Evolutionary conservation across 2,888 invertebrate genomes (phyloP), one percentile per base, ranked within the genome.

Genomic region (Mimumesa dahlbomi): DNA sequence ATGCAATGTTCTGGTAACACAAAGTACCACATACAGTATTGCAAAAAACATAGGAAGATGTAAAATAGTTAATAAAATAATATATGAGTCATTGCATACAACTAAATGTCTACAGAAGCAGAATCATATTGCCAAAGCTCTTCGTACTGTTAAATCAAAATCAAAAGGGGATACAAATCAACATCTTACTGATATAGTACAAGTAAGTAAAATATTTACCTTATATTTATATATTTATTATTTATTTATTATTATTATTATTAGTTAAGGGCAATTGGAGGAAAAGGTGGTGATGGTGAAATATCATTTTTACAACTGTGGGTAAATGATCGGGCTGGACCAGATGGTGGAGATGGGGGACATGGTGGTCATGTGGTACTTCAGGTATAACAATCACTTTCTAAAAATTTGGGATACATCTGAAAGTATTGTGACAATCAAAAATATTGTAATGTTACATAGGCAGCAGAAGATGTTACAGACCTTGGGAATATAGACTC

Each of bases 271-370:
- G 92, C 94, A 0, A 86, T 92, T 0, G 99, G 94, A 0, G 99
- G 99, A 0, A 94, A 93, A 25, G 99, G 99, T 0, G 99, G 99
- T 0, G 94, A 98, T 90, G 99, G 99, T 0, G 94, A 94, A 78
- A 93, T 98, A 58, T 96, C 97, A 0, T 98, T 99, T 87, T 90
- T 97, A 4, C 93, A 94, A 69, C 90, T 94, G 6, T 96, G 94
- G 92, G 91, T 92, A 56, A 97, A 97, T 83, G 98, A 97, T 72
- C 92, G 92, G 62, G 99, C 97, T 0, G 98, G 98, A 0, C 98
- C 98, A 0, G 96, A 97, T 89, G 98, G 98, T 0, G 99, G 98
- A 0, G 97, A 99, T 89, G 99, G 99, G 0, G 99, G 99, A 0
- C 93, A 96, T 86, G 98, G 98, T 0, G 98, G 97, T 0, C 98